Evolutionary conservation across 2,888 invertebrate species (phyloP).

Genomic region (Nebria brevicollis): DNA sequence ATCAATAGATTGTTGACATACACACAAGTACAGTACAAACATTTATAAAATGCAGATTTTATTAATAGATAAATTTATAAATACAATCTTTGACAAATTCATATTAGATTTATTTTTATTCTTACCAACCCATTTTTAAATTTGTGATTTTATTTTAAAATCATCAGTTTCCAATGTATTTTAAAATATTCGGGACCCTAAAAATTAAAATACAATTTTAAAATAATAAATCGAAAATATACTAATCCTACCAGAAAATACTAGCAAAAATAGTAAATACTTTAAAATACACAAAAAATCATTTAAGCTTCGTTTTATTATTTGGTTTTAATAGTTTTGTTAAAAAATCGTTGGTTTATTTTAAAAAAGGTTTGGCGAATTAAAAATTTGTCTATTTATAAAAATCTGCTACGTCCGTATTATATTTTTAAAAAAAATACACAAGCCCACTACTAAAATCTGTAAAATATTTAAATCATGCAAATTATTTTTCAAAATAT

Average conservation of each 20-base stretch:
- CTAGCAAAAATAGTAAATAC: not conserved
- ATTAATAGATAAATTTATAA: not conserved
- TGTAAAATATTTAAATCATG: no score
- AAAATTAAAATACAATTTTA: constrained; percentile 42
- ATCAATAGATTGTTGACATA: not conserved
- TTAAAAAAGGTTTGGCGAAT: not conserved
- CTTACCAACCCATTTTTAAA: constrained; percentile 30
- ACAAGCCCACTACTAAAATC: no score
- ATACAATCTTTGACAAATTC: not conserved
- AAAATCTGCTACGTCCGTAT: no score
- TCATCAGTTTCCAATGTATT: constrained; percentile 23
- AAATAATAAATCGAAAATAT: constrained; percentile 35
- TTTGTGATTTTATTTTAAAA: constrained; percentile 23
- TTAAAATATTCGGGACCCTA: constrained; percentile 35
- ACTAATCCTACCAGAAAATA: not conserved
- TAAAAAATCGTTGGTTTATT: not conserved
- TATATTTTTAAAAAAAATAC: no score
- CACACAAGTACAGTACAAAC: not conserved
- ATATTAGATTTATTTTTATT: constrained; percentile 6
- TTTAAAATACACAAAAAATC: not conserved
- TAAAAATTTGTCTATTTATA: no score
- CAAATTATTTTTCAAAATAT: no score
- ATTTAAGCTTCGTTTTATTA: not conserved
- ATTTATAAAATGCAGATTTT: constrained; percentile 1
- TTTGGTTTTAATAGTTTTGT: not conserved